Evolutionary conservation across 2,113 vertebrate species (phyloP).

Genomic region (Serilophus lunatus): DNA sequence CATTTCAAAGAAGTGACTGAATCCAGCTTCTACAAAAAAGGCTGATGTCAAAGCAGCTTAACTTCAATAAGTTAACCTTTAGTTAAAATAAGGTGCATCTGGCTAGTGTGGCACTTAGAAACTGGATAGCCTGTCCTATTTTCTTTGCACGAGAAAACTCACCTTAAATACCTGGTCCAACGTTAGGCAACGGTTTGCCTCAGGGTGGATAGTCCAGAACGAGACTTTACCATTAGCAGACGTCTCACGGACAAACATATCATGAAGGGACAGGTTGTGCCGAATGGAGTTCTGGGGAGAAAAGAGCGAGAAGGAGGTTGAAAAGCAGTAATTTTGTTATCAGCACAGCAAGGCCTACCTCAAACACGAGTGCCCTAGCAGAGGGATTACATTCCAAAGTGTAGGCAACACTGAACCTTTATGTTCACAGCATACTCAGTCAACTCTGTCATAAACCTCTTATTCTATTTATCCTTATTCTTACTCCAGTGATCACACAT

Average conservation of each 20-base stretch:
- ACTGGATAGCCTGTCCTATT: neutral
- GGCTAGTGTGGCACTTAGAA: neutral
- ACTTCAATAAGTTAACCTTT: too few species aligned
- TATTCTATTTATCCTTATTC: neutral
- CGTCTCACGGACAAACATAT: slow-evolving; percentile 91
- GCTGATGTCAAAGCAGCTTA: neutral
- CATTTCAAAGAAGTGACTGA: neutral
- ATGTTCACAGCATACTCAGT: neutral
- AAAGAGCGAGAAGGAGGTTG: neutral
- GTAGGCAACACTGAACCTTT: neutral
- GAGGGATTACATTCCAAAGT: neutral
- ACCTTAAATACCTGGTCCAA: slow-evolving; percentile 94
- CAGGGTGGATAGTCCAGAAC: slow-evolving; percentile 94
- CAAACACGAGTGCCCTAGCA: neutral
- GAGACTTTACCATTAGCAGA: slow-evolving; percentile 86
- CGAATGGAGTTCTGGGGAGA: slow-evolving; percentile 91
- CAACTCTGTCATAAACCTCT: neutral
- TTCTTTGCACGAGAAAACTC: neutral
- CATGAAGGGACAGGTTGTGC: slow-evolving; percentile 93
- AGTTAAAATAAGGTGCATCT: neutral
- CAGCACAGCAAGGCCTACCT: neutral
- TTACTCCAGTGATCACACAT: neutral
- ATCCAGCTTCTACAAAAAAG: neutral
- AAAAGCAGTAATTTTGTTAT: neutral
- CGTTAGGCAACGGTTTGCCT: slow-evolving; percentile 89